Conservation (phyloP, 2,797 vertebrate species). For the Avahi laniger region DNA sequence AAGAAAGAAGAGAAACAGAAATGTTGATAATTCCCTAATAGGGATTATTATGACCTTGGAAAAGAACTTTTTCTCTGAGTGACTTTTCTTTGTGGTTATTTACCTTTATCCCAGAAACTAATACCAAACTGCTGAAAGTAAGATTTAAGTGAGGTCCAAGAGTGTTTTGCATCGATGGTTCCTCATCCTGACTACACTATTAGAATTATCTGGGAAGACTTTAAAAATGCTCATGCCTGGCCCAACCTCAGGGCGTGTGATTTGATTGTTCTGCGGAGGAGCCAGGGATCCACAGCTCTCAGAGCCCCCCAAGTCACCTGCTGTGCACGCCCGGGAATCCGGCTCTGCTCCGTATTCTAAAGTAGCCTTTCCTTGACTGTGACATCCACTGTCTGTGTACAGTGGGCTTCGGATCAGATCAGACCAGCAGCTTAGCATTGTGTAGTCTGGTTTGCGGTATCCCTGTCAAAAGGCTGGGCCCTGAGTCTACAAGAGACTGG, state of each 20-base stretch:
- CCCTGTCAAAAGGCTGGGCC: background rate
- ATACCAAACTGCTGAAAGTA: background rate
- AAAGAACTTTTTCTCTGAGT: background rate
- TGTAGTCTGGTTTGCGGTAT: fast-evolving
- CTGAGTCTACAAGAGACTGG: background rate
- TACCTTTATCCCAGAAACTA: background rate
- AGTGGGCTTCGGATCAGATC: background rate
- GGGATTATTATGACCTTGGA: background rate
- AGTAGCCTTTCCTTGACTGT: background rate
- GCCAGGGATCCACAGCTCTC: background rate
- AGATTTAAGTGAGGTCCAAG: background rate
- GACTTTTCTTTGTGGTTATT: background rate
- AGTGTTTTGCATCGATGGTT: background rate
- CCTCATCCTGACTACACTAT: background rate
- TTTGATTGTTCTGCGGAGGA: background rate
- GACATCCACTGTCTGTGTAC: fast-evolving
- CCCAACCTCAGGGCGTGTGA: background rate
- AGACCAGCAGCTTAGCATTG: background rate
- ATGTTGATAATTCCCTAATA: background rate
- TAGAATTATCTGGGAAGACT: background rate
- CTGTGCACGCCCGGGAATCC: fast-evolving
- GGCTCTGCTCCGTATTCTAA: background rate
- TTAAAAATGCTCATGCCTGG: background rate
- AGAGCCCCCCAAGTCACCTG: background rate
- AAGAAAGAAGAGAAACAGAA: background rate